Percentiles rank a stretch among this genome's conserved stretches.
Evolutionary conservation across 2,797 vertebrate genomes (phyloP).

Genomic region (Spheniscus humboldti): DNA sequence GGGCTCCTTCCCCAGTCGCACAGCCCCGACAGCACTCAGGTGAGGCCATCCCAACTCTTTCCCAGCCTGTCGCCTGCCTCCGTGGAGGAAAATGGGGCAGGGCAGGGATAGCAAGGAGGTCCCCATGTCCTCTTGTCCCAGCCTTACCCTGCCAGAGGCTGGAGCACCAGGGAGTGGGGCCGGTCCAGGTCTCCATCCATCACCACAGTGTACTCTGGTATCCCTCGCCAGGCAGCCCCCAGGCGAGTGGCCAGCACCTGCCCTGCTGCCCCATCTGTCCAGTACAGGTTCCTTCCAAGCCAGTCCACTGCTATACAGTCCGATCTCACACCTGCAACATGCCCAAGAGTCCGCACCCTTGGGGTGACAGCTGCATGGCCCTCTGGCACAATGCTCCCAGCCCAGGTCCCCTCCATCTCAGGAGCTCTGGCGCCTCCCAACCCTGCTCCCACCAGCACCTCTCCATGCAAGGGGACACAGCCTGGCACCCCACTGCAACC

Average conservation of each 20-base stretch:
- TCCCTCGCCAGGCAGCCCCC: constrained; percentile 62
- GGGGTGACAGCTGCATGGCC: neutral
- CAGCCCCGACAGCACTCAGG: neutral
- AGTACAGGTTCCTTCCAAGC: constrained; percentile 90
- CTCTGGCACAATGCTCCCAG: neutral
- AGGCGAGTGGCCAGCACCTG: constrained; percentile 84
- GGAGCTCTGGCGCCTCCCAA: neutral
- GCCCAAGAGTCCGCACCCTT: neutral
- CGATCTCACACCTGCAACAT: constrained; percentile 81
- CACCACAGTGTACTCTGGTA: constrained; percentile 78
- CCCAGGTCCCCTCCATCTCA: neutral
- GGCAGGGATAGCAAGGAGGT: neutral
- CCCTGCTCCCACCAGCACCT: neutral
- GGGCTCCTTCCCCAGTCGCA: neutral
- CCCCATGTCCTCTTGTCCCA: neutral
- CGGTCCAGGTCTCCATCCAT: constrained; percentile 82
- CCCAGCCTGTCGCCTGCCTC: neutral
- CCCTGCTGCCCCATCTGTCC: constrained; percentile 84
- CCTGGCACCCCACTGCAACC: neutral
- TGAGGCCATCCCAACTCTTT: neutral
- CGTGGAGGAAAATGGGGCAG: neutral
- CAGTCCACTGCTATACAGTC: constrained; percentile 89
- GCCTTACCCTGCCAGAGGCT: constrained; percentile 83
- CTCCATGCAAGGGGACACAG: neutral
- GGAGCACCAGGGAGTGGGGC: constrained; percentile 83